These are phyloP conservation scores for Ruditapes philippinarum DNA, from an alignment of 1,140 invertebrate species.

Conservation along the genomic window DNA sequence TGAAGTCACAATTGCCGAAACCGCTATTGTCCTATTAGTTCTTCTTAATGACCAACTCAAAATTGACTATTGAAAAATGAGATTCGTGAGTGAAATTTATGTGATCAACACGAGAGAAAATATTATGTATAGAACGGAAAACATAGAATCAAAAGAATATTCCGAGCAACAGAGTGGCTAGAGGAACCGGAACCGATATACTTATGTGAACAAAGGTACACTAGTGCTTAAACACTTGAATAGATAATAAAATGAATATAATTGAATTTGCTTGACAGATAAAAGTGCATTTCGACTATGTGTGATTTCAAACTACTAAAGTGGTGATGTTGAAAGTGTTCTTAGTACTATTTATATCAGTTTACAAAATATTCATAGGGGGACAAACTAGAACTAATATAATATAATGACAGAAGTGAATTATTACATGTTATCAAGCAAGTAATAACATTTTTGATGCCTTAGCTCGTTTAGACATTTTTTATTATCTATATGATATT, in stretches of 20 bases:
- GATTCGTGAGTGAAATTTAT: not conserved
- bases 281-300: not conserved
- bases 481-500: too few species aligned
- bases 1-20: not conserved
- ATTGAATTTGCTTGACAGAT: not conserved
- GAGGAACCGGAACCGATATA: not conserved
- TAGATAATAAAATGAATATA: not conserved
- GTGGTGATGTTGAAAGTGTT: too few species aligned
- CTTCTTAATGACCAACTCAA: not conserved
- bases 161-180: not conserved
- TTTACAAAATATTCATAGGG: too few species aligned
- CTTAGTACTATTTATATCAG: too few species aligned
- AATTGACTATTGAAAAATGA: not conserved
- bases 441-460: too few species aligned
- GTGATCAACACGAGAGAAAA: not conserved
- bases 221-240: not conserved
- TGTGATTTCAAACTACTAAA: not conserved
- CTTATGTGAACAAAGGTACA: not conserved
- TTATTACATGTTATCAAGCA: too few species aligned
- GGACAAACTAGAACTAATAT: too few species aligned
- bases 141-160: not conserved
- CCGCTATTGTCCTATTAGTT: conserved; percentile 7
- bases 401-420: too few species aligned
- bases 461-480: too few species aligned
- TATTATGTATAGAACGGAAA: not conserved